Conservation (phyloP, 2,888 invertebrate genomes). For the Sipha maydis region DNA sequence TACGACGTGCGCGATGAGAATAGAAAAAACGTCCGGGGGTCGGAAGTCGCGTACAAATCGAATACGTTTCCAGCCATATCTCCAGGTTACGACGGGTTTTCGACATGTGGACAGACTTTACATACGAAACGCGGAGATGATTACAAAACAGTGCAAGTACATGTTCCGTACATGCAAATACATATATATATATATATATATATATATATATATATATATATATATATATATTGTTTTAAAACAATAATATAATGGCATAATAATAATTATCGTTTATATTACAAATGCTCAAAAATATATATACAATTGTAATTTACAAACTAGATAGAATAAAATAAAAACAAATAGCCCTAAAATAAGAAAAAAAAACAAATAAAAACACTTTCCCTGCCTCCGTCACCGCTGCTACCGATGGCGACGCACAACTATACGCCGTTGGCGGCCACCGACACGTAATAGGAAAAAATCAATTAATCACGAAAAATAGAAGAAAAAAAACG, state of each 20-base stretch:
- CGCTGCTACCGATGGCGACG: neutral
- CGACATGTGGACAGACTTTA: too few relatives aligned
- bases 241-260: constrained; percentile 29
- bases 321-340: constrained; percentile 49
- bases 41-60: too few relatives aligned
- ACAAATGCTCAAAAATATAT: constrained; percentile 55
- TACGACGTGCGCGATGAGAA: too few relatives aligned
- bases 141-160: too few relatives aligned
- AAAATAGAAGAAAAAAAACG: neutral
- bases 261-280: constrained; percentile 29
- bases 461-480: neutral
- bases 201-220: neutral
- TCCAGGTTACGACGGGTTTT: too few relatives aligned
- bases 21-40: too few relatives aligned
- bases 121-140: too few relatives aligned
- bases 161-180: neutral
- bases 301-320: constrained; percentile 57
- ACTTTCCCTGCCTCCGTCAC: constrained; percentile 32
- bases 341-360: constrained; percentile 35
- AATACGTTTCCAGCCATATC: too few relatives aligned
- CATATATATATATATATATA: neutral
- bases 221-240: neutral
- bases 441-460: neutral
- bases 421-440: neutral
- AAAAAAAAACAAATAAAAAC: neutral